Conservation (phyloP, 2,888 invertebrate genomes). For the Bhutanitis thaidina region DNA sequence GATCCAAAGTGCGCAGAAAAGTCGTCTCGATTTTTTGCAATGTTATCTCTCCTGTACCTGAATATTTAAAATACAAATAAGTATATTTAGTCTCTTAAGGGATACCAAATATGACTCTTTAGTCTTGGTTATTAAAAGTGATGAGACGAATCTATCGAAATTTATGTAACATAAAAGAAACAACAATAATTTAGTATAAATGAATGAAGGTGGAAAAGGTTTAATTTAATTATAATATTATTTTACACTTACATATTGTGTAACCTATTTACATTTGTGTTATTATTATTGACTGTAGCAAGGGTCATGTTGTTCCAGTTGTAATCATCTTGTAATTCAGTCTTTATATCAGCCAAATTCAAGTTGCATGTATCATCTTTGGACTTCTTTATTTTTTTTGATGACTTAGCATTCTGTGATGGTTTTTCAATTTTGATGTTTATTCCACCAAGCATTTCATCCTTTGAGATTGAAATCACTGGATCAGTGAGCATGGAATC, state of each 20-base stretch:
- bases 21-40: conserved; percentile 66
- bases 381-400: conserved; percentile 50
- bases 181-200: not conserved
- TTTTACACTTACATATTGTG: conserved; percentile 61
- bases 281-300: conserved; percentile 67
- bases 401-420: conserved; percentile 31
- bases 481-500: conserved; percentile 41
- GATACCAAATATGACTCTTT: not conserved
- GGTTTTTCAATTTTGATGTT: conserved; percentile 62
- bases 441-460: conserved; percentile 68
- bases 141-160: not conserved
- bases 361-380: conserved; percentile 38
- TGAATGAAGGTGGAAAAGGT: conserved; percentile 2
- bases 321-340: conserved; percentile 70
- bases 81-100: not conserved
- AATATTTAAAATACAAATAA: conserved; percentile 46
- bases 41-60: conserved; percentile 74
- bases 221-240: no score
- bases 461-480: conserved; percentile 41
- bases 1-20: conserved; percentile 63
- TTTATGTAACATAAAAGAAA: not conserved
- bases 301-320: conserved; percentile 74
- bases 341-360: conserved; percentile 66
- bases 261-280: conserved; percentile 58
- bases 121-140: not conserved